Percentiles rank a stretch among this genome's conserved stretches.
phyloP scores from a whole-genome alignment of 2,113 vertebrate species.

The Cephalopholis sonnerati region DNA sequence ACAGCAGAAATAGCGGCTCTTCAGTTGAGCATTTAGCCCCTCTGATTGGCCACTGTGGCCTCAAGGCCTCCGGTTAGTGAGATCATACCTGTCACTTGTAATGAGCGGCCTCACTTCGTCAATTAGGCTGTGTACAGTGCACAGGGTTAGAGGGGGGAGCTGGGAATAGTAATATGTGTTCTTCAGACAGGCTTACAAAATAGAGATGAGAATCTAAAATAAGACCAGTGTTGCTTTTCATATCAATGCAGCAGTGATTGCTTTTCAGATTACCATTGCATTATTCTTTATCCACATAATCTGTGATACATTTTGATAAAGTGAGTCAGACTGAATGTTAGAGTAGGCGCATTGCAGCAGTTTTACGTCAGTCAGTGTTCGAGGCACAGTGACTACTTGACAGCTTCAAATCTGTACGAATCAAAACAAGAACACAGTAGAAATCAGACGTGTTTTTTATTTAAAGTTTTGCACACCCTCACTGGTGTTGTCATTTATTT shows the following conservation, averaged over 20 bases:
- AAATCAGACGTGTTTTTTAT: not conserved
- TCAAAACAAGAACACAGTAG: not conserved
- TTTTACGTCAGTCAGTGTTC: slow-evolving; percentile 45
- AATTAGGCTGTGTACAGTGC: slow-evolving; percentile 45
- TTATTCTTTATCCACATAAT: slow-evolving; percentile 13
- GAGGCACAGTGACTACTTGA: slow-evolving; percentile 18
- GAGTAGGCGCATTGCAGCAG: slow-evolving; percentile 53
- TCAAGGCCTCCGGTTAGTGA: slow-evolving; percentile 33
- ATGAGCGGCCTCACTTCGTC: slow-evolving; percentile 30
- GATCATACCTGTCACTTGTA: slow-evolving; percentile 65
- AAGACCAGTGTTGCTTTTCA: not conserved
- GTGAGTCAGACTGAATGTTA: not conserved
- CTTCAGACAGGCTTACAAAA: not conserved
- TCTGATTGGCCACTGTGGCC: slow-evolving; percentile 33
- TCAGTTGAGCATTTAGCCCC: slow-evolving; percentile 53
- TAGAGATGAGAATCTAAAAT: slow-evolving; percentile 33
- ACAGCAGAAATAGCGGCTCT: slow-evolving; percentile 44
- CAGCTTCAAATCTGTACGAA: slow-evolving; percentile 9
- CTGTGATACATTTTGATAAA: slow-evolving; percentile 17
- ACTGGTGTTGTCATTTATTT: not conserved
- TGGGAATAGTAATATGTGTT: slow-evolving; percentile 2
- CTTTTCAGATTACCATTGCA: slow-evolving; percentile 1
- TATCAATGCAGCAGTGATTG: slow-evolving; percentile 10
- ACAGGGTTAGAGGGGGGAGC: not conserved
- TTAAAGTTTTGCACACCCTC: not conserved